Evolutionary conservation across 2,797 vertebrate genomes (phyloP).

Genomic region (Graptemys geographica): DNA sequence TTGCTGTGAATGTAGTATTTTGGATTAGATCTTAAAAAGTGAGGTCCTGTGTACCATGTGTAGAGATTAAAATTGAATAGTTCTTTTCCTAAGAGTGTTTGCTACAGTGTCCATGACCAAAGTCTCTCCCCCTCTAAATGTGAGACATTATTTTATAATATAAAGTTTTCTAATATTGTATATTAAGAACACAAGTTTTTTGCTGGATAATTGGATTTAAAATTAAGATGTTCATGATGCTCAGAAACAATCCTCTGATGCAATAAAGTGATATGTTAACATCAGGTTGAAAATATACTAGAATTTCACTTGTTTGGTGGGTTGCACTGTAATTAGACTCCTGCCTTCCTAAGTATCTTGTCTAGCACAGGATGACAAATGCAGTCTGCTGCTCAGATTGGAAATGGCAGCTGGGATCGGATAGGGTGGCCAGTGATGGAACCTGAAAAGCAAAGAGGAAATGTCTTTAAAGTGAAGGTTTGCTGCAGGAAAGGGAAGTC

Average conservation of each 20-base stretch:
- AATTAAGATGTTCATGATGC: background rate
- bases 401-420: background rate
- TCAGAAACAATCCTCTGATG: constrained; percentile 2
- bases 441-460: background rate
- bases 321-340: background rate
- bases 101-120: background rate
- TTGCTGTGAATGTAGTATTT: background rate
- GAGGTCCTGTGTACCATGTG: rapidly evolving
- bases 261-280: rapidly evolving
- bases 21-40: background rate
- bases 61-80: background rate
- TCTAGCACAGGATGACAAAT: background rate
- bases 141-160: constrained; percentile 24
- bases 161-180: background rate
- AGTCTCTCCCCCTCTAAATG: background rate
- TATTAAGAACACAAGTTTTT: constrained; percentile 10
- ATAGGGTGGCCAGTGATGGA: background rate
- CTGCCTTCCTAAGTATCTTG: background rate
- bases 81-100: rapidly evolving
- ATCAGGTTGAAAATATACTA: background rate
- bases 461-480: background rate
- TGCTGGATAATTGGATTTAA: background rate
- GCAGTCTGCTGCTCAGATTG: background rate
- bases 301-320: background rate
- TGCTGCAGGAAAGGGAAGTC: background rate